Conservation (phyloP, 1,140 invertebrate species). For the Hermetia illucens region DNA sequence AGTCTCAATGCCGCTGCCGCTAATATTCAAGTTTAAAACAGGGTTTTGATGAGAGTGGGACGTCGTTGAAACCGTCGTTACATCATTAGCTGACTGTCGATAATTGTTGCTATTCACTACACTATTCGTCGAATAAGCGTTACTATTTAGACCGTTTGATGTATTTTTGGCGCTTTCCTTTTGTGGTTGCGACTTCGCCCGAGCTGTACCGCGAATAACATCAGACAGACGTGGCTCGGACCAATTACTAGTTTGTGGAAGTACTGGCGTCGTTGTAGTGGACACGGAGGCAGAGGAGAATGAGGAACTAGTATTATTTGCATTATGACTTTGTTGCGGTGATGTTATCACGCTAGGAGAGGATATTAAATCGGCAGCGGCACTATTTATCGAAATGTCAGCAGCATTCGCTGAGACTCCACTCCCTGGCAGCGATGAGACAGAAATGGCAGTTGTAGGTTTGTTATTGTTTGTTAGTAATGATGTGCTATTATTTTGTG, state of each 20-base stretch:
- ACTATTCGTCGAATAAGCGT: too few relatives aligned
- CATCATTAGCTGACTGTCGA: too few relatives aligned
- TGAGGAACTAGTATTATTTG: slow-evolving; percentile 11
- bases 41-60: too few relatives aligned
- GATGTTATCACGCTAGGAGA: slow-evolving; percentile 9
- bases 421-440: slow-evolving; percentile 1
- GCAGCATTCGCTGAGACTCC: too few relatives aligned
- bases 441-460: slow-evolving; percentile 5
- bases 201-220: slow-evolving; percentile 63
- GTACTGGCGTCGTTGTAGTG: slow-evolving; percentile 16
- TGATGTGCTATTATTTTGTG: slow-evolving; percentile 2
- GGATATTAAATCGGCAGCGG: slow-evolving; percentile 6
- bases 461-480: too few relatives aligned
- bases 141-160: too few relatives aligned
- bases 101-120: too few relatives aligned
- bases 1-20: too few relatives aligned
- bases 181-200: slow-evolving; percentile 35
- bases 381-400: slow-evolving; percentile 11
- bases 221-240: slow-evolving; percentile 48
- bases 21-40: too few relatives aligned
- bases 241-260: too few relatives aligned
- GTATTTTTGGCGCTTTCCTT: slow-evolving; percentile 34
- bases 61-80: too few relatives aligned
- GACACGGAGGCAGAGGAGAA: slow-evolving; percentile 10
- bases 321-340: not conserved